Conservation (phyloP, 2,797 vertebrate genomes). For the Potorous gilbertii region DNA sequence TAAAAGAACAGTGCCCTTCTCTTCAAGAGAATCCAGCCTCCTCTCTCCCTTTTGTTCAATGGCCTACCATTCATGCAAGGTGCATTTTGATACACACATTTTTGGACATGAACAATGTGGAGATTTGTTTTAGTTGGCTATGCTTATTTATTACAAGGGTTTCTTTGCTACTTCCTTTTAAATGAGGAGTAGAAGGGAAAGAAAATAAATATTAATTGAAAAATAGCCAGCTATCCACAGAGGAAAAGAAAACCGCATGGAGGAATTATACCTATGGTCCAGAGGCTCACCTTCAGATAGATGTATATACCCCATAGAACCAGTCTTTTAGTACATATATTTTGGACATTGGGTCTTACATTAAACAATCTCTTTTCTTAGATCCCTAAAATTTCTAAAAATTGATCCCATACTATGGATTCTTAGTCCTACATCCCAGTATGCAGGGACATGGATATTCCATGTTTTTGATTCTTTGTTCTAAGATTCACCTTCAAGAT, state of each 20-base stretch:
- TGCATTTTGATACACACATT: neutral
- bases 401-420: neutral
- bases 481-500: neutral
- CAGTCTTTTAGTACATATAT: neutral
- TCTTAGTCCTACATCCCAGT: neutral
- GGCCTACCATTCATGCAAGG: neutral
- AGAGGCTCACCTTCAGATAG: neutral
- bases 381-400: neutral
- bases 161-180: neutral
- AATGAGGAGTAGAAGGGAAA: neutral
- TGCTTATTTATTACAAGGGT: neutral
- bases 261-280: neutral
- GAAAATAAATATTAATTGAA: neutral
- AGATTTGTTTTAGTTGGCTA: neutral
- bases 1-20: neutral
- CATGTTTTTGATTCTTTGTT: neutral
- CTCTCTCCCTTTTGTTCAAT: neutral
- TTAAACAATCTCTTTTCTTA: neutral
- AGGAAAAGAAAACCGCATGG: neutral
- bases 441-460: neutral
- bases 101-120: neutral
- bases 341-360: neutral
- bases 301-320: neutral
- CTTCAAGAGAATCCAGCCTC: neutral
- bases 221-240: neutral